Evolutionary conservation across 1,140 invertebrate species (phyloP), one percentile per base, ranked within the genome.

Genomic region (Orchesella cincta): DNA sequence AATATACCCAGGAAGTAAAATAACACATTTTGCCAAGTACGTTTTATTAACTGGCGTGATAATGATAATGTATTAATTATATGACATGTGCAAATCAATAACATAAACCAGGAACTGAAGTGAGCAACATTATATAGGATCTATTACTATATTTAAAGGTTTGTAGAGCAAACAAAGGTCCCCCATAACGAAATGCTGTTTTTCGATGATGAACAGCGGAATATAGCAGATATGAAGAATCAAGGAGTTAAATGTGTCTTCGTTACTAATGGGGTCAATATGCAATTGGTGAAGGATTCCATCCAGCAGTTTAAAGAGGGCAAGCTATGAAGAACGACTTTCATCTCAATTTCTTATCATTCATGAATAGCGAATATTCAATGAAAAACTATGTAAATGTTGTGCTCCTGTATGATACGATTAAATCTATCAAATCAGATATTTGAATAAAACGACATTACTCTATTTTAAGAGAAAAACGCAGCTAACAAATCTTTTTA

Each of bases 201-300:
- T 82, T 92, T 92, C 84, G 90, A 92, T 81, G 90, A 92, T 84
- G 90, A 92, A 83, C 46, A 84, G 1, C 82, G 90, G 76, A 91
- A 92, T 84, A 90, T 91, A 67, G 74, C 67, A 16, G 90, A 91
- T 82, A 78, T 91, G 23, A 84, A 83, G 46, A 83, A 85, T 79
- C 78, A 89, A 75, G 90, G 89, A 57, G 89, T 90, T 1, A 83
- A 86, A 20, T 89, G 87, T 39, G 84, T 90, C 77, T 83, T 89
- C 29, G 89, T 90, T 28, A 81, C 83, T 81, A 83, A 88, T 83
- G 89, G 89, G 70, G 84, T 90, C 1, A 87, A 82, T 1, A 82
- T 84, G 76, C 74, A 85, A 76, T 82, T 88, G 35, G 74, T 90
- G 33, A 82, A 88, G 81, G 77, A 88, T 72, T 87, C 86, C 31